phyloP scores from a whole-genome alignment of 2,113 vertebrate genomes.

The Lophura nycthemera region DNA sequence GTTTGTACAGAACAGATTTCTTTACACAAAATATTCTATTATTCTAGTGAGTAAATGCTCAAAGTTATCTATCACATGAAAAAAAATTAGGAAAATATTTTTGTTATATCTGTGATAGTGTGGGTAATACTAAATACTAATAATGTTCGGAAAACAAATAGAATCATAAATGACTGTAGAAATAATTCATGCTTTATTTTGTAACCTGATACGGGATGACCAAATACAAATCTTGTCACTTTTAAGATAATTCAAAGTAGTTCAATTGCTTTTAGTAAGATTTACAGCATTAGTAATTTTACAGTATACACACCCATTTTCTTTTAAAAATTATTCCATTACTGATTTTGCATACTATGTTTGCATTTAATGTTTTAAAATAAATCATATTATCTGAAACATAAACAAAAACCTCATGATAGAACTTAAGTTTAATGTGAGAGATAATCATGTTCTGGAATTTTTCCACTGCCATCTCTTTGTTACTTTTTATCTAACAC shows the following conservation, averaged over 20 bases:
- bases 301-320: not conserved
- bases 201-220: not conserved
- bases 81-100: not conserved
- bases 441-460: not conserved
- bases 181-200: not conserved
- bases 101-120: not conserved
- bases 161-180: not conserved
- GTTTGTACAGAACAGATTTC: not conserved
- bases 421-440: not conserved
- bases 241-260: not conserved
- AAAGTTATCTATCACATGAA: not conserved
- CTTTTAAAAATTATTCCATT: not conserved
- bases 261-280: not conserved
- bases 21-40: not conserved
- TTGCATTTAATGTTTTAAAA: not conserved
- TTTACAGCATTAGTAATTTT: not conserved
- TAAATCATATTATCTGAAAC: not conserved
- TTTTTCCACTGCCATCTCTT: not conserved
- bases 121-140: not conserved
- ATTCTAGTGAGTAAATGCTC: not conserved
- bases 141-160: not conserved
- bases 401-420: not conserved
- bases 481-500: not conserved
- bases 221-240: not conserved
- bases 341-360: not conserved